Evolutionary conservation across 2,888 invertebrate species (phyloP).

Genomic region (Pseudococcus jackbeardsleyi): DNA sequence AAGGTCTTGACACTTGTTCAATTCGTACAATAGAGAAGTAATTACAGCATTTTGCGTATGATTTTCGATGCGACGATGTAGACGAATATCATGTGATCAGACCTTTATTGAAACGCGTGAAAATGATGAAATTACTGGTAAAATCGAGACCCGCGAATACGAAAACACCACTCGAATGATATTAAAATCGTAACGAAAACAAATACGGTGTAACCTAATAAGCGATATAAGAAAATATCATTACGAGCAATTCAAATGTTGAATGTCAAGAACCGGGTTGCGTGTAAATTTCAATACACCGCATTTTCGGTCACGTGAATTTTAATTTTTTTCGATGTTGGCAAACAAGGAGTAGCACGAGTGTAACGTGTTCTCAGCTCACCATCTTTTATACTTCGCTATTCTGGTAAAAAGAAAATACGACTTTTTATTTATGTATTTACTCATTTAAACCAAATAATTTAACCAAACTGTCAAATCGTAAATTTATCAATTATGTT

Average conservation of each 20-base stretch:
- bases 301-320: constrained; percentile 49
- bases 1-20: constrained; percentile 45
- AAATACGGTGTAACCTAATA: neutral
- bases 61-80: neutral
- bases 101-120: constrained; percentile 16
- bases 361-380: constrained; percentile 19
- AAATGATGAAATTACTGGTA: constrained; percentile 30
- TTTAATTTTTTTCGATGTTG: constrained; percentile 3
- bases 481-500: constrained; percentile 54
- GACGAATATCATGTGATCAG: neutral
- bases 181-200: neutral
- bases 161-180: neutral
- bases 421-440: constrained; percentile 8
- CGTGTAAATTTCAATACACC: constrained; percentile 47
- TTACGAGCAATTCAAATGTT: constrained; percentile 45
- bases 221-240: constrained; percentile 4
- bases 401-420: neutral
- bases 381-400: neutral
- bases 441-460: constrained; percentile 37
- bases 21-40: constrained; percentile 18
- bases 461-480: constrained; percentile 53
- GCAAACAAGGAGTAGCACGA: constrained; percentile 21
- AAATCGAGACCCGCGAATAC: neutral
- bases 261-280: constrained; percentile 54
- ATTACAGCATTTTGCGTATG: constrained; percentile 4